These are phyloP conservation scores for Cephus pygmeus DNA, from an alignment of 2,888 invertebrate species.

Conservation along the genomic window DNA sequence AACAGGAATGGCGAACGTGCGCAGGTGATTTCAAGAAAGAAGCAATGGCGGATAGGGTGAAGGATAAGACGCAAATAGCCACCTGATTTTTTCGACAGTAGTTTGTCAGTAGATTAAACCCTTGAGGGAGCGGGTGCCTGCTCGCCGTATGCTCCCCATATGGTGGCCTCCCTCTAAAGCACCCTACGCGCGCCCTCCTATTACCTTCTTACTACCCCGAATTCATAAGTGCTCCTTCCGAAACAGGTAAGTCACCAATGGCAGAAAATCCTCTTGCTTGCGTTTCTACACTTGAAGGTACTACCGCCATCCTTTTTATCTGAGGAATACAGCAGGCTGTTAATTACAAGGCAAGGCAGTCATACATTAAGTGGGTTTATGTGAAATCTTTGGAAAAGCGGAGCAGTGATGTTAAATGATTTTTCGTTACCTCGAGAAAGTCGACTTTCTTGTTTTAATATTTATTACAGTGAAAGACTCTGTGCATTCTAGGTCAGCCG, in stretches of 20 bases:
- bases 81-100: conserved; percentile 60
- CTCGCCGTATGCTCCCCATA: conserved; percentile 66
- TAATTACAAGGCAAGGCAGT: not conserved
- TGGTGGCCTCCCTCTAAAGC: conserved; percentile 50
- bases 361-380: not conserved
- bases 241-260: conserved; percentile 12
- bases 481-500: not conserved
- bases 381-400: not conserved
- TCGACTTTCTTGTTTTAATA: not conserved
- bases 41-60: conserved; percentile 6
- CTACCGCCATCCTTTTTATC: not conserved
- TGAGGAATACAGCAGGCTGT: not conserved
- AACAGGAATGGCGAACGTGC: not conserved
- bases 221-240: conserved; percentile 9
- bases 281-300: not conserved
- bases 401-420: not conserved
- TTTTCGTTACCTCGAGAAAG: not conserved
- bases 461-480: not conserved
- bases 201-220: conserved; percentile 18
- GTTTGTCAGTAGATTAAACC: conserved; percentile 64
- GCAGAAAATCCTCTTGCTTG: not conserved
- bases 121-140: conserved; percentile 56
- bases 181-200: conserved; percentile 15
- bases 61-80: conserved; percentile 32
- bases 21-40: not conserved